Percentiles rank a stretch among this genome's conserved stretches.
phyloP scores from a whole-genome alignment of 2,797 vertebrate species.

The Lithobates sylvaticus region DNA sequence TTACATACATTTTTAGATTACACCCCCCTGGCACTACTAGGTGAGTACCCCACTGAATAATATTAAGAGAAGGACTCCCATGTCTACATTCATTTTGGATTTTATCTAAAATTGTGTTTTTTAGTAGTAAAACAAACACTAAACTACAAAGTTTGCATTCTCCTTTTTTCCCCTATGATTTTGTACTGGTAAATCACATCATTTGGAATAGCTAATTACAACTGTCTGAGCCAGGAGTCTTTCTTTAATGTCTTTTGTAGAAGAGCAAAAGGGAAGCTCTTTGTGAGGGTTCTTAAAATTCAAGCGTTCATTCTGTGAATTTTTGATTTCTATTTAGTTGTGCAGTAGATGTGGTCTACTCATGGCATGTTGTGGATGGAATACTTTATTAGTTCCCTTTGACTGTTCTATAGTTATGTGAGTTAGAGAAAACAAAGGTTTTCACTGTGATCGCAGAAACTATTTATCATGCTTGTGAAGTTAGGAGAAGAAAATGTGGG shows the following conservation, averaged over 20 bases:
- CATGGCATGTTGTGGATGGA: conserved; percentile 65
- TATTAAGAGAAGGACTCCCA: too few relatives aligned
- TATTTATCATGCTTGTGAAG: too few relatives aligned
- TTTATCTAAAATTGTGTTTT: too few relatives aligned
- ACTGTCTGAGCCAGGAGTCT: not conserved
- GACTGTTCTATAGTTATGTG: not conserved
- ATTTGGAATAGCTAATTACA: not conserved
- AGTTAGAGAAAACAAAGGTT: too few relatives aligned
- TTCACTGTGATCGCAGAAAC: too few relatives aligned
- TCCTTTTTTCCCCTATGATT: too few relatives aligned
- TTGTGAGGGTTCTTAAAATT: conserved; percentile 69
- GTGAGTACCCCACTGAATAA: too few relatives aligned
- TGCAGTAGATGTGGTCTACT: conserved; percentile 66
- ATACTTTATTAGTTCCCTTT: conserved; percentile 30
- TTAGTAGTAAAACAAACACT: too few relatives aligned
- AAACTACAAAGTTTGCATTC: not conserved
- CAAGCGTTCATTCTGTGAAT: conserved; percentile 63
- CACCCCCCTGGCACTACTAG: too few relatives aligned
- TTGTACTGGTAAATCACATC: not conserved
- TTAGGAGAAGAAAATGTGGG: too few relatives aligned
- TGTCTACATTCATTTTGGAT: too few relatives aligned
- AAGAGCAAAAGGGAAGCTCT: conserved; percentile 55
- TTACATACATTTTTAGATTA: too few relatives aligned
- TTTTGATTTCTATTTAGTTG: conserved; percentile 67
- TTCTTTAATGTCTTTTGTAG: not conserved